phyloP scores from a whole-genome alignment of 2,113 vertebrate genomes.

The Neotoma lepida region DNA sequence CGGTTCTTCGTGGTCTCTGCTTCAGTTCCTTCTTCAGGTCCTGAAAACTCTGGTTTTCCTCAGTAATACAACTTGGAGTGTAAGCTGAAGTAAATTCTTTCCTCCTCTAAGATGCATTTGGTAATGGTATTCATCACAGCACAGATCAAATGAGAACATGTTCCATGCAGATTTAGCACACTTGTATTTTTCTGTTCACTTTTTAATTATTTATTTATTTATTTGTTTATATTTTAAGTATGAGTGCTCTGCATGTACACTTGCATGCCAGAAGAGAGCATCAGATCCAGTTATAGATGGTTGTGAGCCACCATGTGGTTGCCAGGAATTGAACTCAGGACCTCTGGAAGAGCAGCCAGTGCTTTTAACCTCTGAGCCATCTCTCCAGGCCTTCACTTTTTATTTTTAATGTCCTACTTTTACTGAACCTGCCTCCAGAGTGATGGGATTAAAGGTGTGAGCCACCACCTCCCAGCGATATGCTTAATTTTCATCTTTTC shows the following conservation, averaged over 20 bases:
- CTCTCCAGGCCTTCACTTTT: background rate
- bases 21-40: background rate
- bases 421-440: too few species aligned
- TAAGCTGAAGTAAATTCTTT: background rate
- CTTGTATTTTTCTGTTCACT: background rate
- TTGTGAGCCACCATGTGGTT: background rate
- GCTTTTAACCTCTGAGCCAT: background rate
- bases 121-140: background rate
- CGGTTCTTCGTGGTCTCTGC: background rate
- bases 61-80: background rate
- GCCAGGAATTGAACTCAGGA: background rate
- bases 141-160: background rate
- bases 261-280: background rate
- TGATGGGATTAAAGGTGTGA: too few species aligned
- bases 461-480: too few species aligned
- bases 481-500: background rate
- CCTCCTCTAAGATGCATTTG: background rate
- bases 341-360: background rate
- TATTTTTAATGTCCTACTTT: background rate
- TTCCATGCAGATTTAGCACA: background rate
- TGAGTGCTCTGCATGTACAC: background rate
- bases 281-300: background rate
- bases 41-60: background rate
- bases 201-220: background rate
- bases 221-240: background rate